Percentiles rank a stretch among this genome's conserved stretches.
Evolutionary conservation across 2,113 vertebrate genomes (phyloP).

Genomic region (Paracanthobrama guichenoti): DNA sequence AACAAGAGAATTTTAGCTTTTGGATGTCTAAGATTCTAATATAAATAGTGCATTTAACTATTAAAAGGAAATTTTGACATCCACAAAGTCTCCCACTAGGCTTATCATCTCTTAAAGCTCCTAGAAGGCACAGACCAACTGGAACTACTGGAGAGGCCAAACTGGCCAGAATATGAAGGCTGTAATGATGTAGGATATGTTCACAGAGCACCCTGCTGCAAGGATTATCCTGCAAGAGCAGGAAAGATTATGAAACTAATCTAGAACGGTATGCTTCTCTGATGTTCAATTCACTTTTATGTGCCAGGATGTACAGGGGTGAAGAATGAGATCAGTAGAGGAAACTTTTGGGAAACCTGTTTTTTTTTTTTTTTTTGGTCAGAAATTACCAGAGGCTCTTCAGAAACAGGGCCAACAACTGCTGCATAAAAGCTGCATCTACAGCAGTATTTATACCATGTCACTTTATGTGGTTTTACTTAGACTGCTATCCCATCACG

Average conservation of each 20-base stretch:
- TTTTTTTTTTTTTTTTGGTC: not conserved
- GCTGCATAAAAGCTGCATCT: not conserved
- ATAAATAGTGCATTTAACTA: constrained; percentile 44
- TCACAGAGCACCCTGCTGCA: constrained; percentile 58
- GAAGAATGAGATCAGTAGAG: constrained; percentile 34
- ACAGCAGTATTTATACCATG: not conserved
- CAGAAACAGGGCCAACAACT: constrained; percentile 22
- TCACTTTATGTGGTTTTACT: not conserved
- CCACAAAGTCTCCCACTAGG: constrained; percentile 19
- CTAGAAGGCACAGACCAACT: constrained; percentile 47
- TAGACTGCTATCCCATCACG: not conserved
- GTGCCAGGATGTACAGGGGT: constrained; percentile 63
- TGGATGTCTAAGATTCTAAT: constrained; percentile 57
- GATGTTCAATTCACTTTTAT: constrained; percentile 59
- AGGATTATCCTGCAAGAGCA: constrained; percentile 75
- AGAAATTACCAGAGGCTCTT: not conserved
- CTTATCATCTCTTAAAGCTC: not conserved
- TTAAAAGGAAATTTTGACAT: not conserved
- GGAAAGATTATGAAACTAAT: constrained; percentile 77
- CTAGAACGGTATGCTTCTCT: constrained; percentile 72
- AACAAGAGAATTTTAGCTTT: constrained; percentile 9
- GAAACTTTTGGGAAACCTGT: constrained; percentile 20
- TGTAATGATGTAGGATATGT: constrained; percentile 71
- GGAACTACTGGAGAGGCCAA: constrained; percentile 64
- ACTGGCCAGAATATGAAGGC: constrained; percentile 66